Evolutionary conservation across 2,113 vertebrate species (phyloP), one percentile per base, ranked within the genome.

Genomic region (Dermatemys mawii): DNA sequence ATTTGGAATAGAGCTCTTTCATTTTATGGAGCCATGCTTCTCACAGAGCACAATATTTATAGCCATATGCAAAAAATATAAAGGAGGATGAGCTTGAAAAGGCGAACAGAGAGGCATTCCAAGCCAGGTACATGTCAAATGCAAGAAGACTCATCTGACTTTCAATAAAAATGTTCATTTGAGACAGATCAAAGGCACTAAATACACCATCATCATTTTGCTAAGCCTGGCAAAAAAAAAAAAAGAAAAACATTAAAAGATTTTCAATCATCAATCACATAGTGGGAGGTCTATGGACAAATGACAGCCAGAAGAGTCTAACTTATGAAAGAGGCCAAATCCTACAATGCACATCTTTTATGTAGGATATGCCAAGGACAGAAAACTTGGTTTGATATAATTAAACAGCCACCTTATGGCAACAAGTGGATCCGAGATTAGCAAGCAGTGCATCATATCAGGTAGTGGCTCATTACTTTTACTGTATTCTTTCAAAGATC

Each of bases 201-300:
- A 97, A 88, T 48, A 97, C 94, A 97, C 95, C 94, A 90, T 96
- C 93, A 87, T 94, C 91, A 93, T 96, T 96, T 88, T 94, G 81
- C 93, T 94, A 94, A 93, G 97, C 94, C 95, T 97, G 96, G 60
- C 96, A 94, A 97, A 80, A 87, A 75, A 93, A 90, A n/a, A n/a
- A n/a, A n/a, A n/a, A n/a, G n/a, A n/a, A n/a, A n/a, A n/a, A n/a
- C 95, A 88, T 96, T 93, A 93, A 97, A 97, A 97, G 93, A 87
- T 93, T 96, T 96, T 96, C 97, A 95, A 95, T 96, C 95, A 93
- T 93, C 94, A 90, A 91, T 22, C 94, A 89, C 97, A 90, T 96
- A 89, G 96, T 97, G 96, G 97, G 97, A 97, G 97, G 97, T 97
- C 97, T 92, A 92, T 22, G 94, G 94, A 94, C 94, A 96, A 97